Percentiles rank a stretch among this genome's conserved stretches.
These are phyloP conservation scores for Apocheima hispidaria DNA, from an alignment of 2,888 invertebrate genomes.

Conservation along the genomic window DNA sequence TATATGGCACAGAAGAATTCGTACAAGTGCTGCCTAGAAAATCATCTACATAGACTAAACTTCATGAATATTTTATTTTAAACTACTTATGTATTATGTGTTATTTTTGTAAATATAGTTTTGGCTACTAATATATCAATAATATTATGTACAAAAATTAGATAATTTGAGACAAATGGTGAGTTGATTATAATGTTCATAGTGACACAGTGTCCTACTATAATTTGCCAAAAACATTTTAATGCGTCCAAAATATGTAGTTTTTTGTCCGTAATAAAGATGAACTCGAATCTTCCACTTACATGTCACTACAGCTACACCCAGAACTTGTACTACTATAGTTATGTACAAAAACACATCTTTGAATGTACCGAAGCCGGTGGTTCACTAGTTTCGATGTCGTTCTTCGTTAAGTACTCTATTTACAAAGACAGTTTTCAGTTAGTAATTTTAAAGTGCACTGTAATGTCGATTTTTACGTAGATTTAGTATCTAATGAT, in stretches of 20 bases:
- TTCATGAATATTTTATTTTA: background rate
- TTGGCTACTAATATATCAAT: no score
- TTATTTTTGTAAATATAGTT: background rate
- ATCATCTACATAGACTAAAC: background rate
- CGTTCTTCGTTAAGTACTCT: constrained; percentile 13
- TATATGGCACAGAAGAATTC: no score
- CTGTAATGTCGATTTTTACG: background rate
- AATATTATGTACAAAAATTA: background rate
- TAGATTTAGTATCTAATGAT: background rate
- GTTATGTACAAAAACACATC: constrained; percentile 17
- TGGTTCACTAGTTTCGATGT: constrained; percentile 14
- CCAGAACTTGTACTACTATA: constrained; percentile 15
- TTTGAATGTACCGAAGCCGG: constrained; percentile 12
- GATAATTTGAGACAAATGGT: background rate
- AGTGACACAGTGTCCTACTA: background rate
- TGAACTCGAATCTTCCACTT: constrained; percentile 7
- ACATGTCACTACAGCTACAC: constrained; percentile 31
- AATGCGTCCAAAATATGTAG: background rate
- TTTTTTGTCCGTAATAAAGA: background rate
- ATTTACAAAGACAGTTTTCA: background rate
- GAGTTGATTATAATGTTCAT: background rate
- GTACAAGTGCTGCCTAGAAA: background rate
- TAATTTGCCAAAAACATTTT: background rate
- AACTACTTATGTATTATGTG: no score
- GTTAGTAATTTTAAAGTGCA: constrained; percentile 3